Conservation (phyloP, 2,113 vertebrate genomes). For the Otus sunia region DNA sequence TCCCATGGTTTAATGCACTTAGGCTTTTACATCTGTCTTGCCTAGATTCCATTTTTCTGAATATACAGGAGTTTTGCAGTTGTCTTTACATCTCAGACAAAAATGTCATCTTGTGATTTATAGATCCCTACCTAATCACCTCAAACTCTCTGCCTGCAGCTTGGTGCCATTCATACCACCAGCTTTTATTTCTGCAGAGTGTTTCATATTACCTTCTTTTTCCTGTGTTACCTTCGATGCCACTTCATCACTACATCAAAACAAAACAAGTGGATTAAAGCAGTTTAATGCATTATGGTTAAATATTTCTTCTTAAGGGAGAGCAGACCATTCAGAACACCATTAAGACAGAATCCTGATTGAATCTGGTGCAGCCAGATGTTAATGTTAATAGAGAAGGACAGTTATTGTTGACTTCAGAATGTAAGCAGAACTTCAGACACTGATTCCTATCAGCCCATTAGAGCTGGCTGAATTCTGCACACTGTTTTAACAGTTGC, state of each 20-base stretch:
- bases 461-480: constrained; percentile 16
- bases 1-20: not conserved
- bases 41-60: not conserved
- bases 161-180: not conserved
- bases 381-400: constrained; percentile 62
- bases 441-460: constrained; percentile 60
- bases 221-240: not conserved
- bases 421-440: constrained; percentile 75
- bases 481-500: constrained; percentile 60
- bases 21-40: not conserved
- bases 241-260: constrained; percentile 21
- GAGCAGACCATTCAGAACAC: constrained; percentile 38
- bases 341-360: constrained; percentile 23
- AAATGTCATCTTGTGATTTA: not conserved
- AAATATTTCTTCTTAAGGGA: constrained; percentile 61
- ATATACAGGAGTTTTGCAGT: not conserved
- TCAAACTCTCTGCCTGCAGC: not conserved
- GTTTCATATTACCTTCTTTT: not conserved
- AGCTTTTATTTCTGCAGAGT: constrained; percentile 16
- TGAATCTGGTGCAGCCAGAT: constrained; percentile 55
- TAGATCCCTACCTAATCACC: not conserved
- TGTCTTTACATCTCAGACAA: not conserved
- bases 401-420: constrained; percentile 71
- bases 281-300: constrained; percentile 26
- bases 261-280: constrained; percentile 59